phyloP scores from a whole-genome alignment of 2,113 vertebrate genomes.

The Hiodon alosoides region DNA sequence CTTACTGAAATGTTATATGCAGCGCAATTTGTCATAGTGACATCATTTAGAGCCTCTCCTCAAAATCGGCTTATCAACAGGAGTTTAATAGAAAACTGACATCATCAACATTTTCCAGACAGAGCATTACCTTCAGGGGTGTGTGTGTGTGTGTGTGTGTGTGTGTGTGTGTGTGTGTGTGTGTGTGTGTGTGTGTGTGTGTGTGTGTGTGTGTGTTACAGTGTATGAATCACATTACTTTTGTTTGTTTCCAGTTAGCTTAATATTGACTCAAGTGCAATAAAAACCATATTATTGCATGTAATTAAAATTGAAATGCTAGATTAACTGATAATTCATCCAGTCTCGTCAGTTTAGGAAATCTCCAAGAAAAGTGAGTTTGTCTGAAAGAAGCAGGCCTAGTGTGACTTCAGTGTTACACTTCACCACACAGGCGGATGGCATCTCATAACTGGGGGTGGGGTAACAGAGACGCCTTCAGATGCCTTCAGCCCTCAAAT shows the following conservation, averaged over 20 bases:
- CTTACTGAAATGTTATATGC: constrained; percentile 31
- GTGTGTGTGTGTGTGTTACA: constrained; percentile 63
- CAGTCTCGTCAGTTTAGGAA: too few relatives aligned
- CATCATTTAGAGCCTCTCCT: constrained; percentile 31
- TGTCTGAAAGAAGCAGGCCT: too few relatives aligned
- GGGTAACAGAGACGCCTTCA: too few relatives aligned
- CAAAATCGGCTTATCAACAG: constrained; percentile 20
- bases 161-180: constrained; percentile 25
- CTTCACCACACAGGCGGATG: too few relatives aligned
- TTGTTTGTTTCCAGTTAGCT: neutral
- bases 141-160: constrained; percentile 41
- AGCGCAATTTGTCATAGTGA: constrained; percentile 44
- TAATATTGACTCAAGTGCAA: neutral
- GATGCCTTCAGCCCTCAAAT: too few relatives aligned
- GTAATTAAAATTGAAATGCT: too few relatives aligned
- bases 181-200: constrained; percentile 63
- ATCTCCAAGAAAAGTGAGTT: too few relatives aligned
- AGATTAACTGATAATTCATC: too few relatives aligned
- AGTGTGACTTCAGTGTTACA: too few relatives aligned
- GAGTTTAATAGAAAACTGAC: constrained; percentile 9
- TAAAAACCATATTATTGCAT: too few relatives aligned
- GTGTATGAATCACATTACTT: neutral
- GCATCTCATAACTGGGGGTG: too few relatives aligned
- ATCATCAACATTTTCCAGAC: constrained; percentile 9
- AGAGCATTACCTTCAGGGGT: constrained; percentile 57